These are phyloP conservation scores for Tinea trinotella DNA, from an alignment of 2,888 invertebrate species.

Conservation along the genomic window DNA sequence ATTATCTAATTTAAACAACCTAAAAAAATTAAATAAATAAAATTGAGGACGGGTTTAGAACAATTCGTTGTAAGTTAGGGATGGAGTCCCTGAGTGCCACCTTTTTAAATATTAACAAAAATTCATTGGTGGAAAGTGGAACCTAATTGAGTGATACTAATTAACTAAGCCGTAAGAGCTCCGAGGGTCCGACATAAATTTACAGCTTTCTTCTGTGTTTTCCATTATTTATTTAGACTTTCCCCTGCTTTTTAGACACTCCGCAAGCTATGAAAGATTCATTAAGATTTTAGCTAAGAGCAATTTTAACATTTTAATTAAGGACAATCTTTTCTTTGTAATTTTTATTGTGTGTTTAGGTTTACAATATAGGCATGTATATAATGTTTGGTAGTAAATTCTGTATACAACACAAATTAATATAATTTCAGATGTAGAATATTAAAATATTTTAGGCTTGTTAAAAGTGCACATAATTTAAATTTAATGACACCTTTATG, in stretches of 20 bases:
- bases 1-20: no score
- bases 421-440: no score
- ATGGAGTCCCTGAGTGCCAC: constrained; percentile 51
- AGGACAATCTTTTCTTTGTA: no score
- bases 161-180: constrained; percentile 64
- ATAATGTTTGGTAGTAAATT: no score
- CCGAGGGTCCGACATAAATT: constrained; percentile 31
- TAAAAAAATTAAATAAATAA: no score
- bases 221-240: constrained; percentile 4
- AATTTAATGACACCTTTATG: neutral
- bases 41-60: no score
- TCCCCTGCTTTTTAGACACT: constrained; percentile 11
- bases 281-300: neutral
- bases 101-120: constrained; percentile 67
- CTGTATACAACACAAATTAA: no score
- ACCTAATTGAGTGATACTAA: constrained; percentile 71
- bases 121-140: constrained; percentile 53
- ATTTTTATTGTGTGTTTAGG: no score
- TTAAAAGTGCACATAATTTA: neutral
- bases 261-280: neutral
- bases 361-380: no score
- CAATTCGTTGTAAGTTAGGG: no score
- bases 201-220: constrained; percentile 5
- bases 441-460: no score
- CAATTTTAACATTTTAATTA: neutral